Base-by-base conservation (phyloP, 2,113 vertebrate species). In the Microtus montanus region DNA sequence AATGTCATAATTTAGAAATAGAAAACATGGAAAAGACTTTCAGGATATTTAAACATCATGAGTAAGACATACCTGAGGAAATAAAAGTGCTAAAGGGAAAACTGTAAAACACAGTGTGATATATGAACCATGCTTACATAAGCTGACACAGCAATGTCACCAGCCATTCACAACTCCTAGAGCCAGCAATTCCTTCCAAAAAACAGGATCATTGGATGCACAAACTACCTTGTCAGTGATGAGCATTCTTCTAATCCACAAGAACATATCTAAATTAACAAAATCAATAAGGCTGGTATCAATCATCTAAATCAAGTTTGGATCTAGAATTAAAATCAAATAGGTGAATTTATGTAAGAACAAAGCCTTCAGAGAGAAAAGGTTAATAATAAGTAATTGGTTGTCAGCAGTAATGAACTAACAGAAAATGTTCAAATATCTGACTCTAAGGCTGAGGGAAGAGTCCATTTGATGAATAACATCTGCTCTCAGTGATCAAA, bases 1-100 rank as follows among this genome's bases (percentile, higher is more conserved):
- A 30, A 92, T 87, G 13, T 44, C 73, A 30, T 52, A 49, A 68
- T 61, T 90, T 84, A 26, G 61, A 90, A 89, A 71, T 5, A 84
- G 77, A 74, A 86, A 47, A 73, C 26, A 87, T 86, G 19, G 54
- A 63, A 89, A 96, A 79, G 9, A 5, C 38, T 58, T 93, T 95
- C 52, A 87, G 68, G 10, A 63, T 20, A 52, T 28, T 47, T 3
- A 71, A 83, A 47, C 3, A 93, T 54, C 70, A 24, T 54, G 8
- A 84, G 49, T 47, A 77, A 64, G 88, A 5, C 19, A 1, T 17
- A 64, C 7, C n/a, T 47, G 22, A 75, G 11, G 17, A 33, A 75
- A 68, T 70, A 77, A 52, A 14, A 17, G 19, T 73, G 9, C 66
- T 90, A 41, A 35, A 78, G 61, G 38, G 54, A 44, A 35, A 66